Percentiles rank a stretch among this genome's conserved stretches.
phyloP scores from a whole-genome alignment of 1,140 invertebrate species.

The Bombus difficillimus region DNA sequence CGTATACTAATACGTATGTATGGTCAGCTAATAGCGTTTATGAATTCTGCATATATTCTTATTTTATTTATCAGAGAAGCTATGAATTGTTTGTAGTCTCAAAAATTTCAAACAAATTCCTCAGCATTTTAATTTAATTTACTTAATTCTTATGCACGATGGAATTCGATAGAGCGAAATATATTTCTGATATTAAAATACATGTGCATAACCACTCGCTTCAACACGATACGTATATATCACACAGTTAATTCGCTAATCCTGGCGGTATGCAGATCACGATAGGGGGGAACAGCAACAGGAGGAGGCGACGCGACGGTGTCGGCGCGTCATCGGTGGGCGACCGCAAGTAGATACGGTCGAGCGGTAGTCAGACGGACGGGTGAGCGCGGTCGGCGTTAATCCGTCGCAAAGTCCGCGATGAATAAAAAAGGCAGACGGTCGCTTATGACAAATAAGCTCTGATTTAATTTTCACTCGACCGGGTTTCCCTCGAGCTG shows the following conservation, averaged over 20 bases:
- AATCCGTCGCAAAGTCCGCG: slow-evolving; percentile 72
- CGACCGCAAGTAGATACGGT: slow-evolving; percentile 56
- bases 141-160: not conserved
- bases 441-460: slow-evolving; percentile 75
- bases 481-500: slow-evolving; percentile 71
- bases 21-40: not conserved
- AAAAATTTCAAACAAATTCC: not conserved
- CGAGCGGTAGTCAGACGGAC: slow-evolving; percentile 64
- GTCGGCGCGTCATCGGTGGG: not conserved
- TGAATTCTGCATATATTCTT: not conserved
- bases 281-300: not conserved
- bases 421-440: slow-evolving; percentile 67
- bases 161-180: not conserved
- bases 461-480: slow-evolving; percentile 78
- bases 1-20: not conserved
- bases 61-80: not conserved
- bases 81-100: not conserved
- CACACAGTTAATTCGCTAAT: not conserved
- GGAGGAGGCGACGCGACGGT: not conserved
- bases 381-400: slow-evolving; percentile 54
- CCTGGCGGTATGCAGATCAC: not conserved
- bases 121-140: not conserved
- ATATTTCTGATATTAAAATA: not conserved
- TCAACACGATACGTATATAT: not conserved
- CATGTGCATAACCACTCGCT: not conserved